A percentile compares a stretch with the other conserved stretches of the same genome.
Conservation (phyloP, 2,888 invertebrate genomes). For the Trimorus sp. region DNA sequence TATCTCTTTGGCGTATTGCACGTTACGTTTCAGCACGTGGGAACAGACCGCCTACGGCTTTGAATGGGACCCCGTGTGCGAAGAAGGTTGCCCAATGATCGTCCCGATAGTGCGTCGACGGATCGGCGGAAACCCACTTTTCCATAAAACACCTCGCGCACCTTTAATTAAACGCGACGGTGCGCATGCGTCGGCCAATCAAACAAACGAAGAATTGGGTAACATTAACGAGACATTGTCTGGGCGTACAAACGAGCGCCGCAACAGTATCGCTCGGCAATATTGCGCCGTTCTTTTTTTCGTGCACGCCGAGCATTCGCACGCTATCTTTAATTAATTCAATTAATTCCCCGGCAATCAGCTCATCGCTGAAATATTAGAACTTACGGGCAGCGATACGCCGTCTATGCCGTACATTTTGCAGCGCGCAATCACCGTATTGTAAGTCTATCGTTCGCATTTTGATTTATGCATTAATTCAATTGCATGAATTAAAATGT, state of each 20-base stretch:
- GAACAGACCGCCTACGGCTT: conserved; percentile 74
- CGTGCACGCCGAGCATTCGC: conserved; percentile 44
- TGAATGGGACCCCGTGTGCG: conserved; percentile 76
- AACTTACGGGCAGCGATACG: conserved; percentile 35
- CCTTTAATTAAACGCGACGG: conserved; percentile 62
- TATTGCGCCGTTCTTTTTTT: conserved; percentile 32
- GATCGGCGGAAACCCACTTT: conserved; percentile 80
- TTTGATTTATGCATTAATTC: conserved; percentile 52
- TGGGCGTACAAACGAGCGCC: conserved; percentile 50
- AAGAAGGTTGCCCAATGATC: conserved; percentile 80
- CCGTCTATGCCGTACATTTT: conserved; percentile 43
- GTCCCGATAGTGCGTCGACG: conserved; percentile 77
- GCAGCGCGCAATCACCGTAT: conserved; percentile 43
- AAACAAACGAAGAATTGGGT: conserved; percentile 66
- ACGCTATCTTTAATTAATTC: conserved; percentile 60
- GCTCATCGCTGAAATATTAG: conserved; percentile 54
- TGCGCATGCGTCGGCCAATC: conserved; percentile 60
- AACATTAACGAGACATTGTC: conserved; percentile 63
- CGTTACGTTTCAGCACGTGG: conserved; percentile 80
- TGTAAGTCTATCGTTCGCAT: conserved; percentile 50
- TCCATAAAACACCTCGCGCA: conserved; percentile 73
- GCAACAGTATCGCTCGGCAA: conserved; percentile 41
- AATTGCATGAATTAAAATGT: conserved; percentile 43
- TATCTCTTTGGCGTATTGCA: conserved; percentile 80
- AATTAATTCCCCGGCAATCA: conserved; percentile 59